Evolutionary conservation across 2,888 invertebrate genomes (phyloP).

Genomic region (Acronicta psi): DNA sequence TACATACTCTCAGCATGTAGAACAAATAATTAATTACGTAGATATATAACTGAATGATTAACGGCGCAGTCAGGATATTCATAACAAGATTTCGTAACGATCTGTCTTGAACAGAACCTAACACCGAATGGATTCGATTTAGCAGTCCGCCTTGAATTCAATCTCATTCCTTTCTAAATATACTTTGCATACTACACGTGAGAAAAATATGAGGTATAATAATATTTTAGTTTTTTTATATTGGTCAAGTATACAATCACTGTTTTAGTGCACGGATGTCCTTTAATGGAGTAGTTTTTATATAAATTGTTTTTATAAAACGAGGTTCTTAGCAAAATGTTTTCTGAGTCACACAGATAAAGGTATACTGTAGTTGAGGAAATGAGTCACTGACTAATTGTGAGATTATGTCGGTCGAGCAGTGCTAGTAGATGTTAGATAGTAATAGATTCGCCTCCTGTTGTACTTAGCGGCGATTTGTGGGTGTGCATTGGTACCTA

Average conservation of each 20-base stretch:
- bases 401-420: too few species aligned
- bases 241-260: conserved; percentile 16
- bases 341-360: too few species aligned
- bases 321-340: conserved; percentile 2
- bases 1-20: neutral
- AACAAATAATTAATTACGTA: conserved; percentile 4
- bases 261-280: conserved; percentile 29
- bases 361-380: neutral
- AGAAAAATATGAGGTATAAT: conserved; percentile 54
- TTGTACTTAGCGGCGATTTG: too few species aligned
- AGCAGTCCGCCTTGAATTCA: conserved; percentile 74
- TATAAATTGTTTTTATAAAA: conserved; percentile 11
- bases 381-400: neutral
- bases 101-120: conserved; percentile 23
- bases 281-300: conserved; percentile 13
- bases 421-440: too few species aligned
- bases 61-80: conserved; percentile 24
- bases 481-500: too few species aligned
- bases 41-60: conserved; percentile 22
- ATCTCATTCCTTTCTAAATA: conserved; percentile 77
- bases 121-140: conserved; percentile 49
- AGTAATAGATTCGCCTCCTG: too few species aligned
- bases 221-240: conserved; percentile 13
- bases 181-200: conserved; percentile 67
- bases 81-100: conserved; percentile 42